Base-by-base conservation (phyloP, 2,888 invertebrate species). In the Pyrgus malvae region DNA sequence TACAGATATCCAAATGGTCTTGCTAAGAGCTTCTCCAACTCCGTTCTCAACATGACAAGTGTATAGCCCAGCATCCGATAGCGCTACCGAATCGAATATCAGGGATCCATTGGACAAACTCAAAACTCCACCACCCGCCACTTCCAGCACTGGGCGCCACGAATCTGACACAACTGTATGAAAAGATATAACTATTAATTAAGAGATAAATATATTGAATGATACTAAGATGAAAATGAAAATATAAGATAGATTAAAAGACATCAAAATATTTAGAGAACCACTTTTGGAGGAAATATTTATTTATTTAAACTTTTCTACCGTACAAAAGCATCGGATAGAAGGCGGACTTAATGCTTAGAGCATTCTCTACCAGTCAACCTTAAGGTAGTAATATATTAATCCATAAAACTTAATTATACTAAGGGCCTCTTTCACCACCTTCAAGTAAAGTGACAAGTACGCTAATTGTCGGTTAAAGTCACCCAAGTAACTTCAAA, bases 1-100 rank as follows among this genome's bases (percentile, higher is more conserved):
- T 6, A 91, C 90, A 55, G 89, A 85, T 35, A 91, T 90, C 83
- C 85, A 88, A 12, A 90, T 82, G 57, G 88, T 90, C 59, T 88
- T 91, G 61, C 89, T 90, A 0, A 91, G 70, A 0, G 90, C 85
- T 56, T 89, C 90, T 0, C 91, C 91, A 0, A 91, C 91, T 0
- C 91, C 91, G n/a, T 91, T 91, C 55, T 91, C 91, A 0, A 91
- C 90, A 21, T 90, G 89, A 7, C 91, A 91, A 0, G 90, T 90
- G 33, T 91, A 91, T 0, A 86, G 65, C 0, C 91, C 91, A 19
- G 88, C 90, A 45, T 90, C 90, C 0, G 85, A 83, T 0, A 90
- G 58, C 0, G 91, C 86, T 2, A 91, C 90, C 0, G 86, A 79
- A 58, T 89, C 89, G 54, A 89, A 89, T 59, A 89, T 86, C 3